Base-by-base conservation (phyloP, 2,888 invertebrate species). In the Chouioia cunea region DNA sequence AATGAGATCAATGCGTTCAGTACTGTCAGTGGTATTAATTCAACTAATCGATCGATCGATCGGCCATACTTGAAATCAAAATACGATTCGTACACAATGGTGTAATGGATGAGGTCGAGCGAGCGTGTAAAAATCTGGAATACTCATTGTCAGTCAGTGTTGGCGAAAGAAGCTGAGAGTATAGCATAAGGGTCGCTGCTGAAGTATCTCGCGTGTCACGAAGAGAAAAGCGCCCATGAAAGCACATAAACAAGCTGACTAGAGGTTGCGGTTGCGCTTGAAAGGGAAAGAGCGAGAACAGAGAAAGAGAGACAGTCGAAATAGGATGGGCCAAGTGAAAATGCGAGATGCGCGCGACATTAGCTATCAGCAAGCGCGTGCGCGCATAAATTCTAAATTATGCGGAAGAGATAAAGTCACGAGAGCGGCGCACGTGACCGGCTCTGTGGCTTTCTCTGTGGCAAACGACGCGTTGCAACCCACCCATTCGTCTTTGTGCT, bases 321-420 rank as follows among this genome's bases (percentile, higher is more conserved):
- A 63, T 27, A 27, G 27, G 27, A 6, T 3, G 63, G 53, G 18
- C 63, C 14, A 22, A 36, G 60, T 50, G 60, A 60, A 50, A 50
- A 50, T 18, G 50, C 18, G 48, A 48, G n/a, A 27, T 27, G 48
- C 59, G 44, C 48, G 58, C 65, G 60, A 65, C 73, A 74, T 76
- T 76, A 77, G 73, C 72, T 66, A 66, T 66, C 65, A 66, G 65
- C 65, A 52, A 22, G 60, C 44, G 68, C 65, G 70, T 64, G 50
- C 69, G 70, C 73, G 74, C 77, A 78, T 79, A 78, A 80, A 80
- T 80, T 79, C 76, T 75, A 79, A 79, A 81, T 81, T 81, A 80
- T 76, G 79, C 75, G 79, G 81, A 80, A 80, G 81, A 80, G 80
- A 81, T 80, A 81, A 80, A 79, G 77, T 72, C 75, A 77, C 73